phyloP scores from a whole-genome alignment of 2,888 invertebrate genomes.

The Cyclophora albipunctata region DNA sequence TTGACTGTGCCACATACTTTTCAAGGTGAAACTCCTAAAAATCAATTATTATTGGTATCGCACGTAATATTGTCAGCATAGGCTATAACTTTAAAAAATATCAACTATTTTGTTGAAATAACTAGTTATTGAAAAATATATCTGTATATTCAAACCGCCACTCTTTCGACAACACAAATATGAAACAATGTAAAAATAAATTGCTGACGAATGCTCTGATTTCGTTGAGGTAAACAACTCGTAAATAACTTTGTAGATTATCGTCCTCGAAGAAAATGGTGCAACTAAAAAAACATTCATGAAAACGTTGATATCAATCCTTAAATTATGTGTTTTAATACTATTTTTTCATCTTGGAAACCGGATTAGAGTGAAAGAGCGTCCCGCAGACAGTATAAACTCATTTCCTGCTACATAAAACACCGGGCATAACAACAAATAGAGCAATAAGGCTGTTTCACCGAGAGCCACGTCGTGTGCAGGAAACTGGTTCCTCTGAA shows the following conservation, averaged over 20 bases:
- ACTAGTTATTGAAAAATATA: no score
- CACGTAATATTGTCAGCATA: no score
- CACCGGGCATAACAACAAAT: slow-evolving; percentile 48
- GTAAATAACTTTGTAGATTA: slow-evolving; percentile 13
- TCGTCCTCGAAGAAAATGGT: slow-evolving; percentile 15
- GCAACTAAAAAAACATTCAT: slow-evolving; percentile 15
- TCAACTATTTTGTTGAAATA: no score
- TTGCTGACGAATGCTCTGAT: slow-evolving; percentile 1
- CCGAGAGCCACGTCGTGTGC: slow-evolving; percentile 43
- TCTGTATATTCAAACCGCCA: no score
- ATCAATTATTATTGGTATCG: no score
- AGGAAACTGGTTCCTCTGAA: slow-evolving; percentile 50
- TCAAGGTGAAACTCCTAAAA: no score
- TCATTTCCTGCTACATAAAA: slow-evolving; percentile 53
- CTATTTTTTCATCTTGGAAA: slow-evolving; percentile 31
- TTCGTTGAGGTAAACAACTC: slow-evolving; percentile 9
- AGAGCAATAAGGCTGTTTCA: slow-evolving; percentile 46
- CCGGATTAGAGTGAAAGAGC: slow-evolving; percentile 39
- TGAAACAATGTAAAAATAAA: no score
- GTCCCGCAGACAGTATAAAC: slow-evolving; percentile 39
- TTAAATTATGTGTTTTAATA: slow-evolving; percentile 20
- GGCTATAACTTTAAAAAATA: no score
- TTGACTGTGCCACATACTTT: slow-evolving; percentile 4
- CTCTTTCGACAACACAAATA: no score
- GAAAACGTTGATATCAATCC: slow-evolving; percentile 16